phyloP scores from a whole-genome alignment of 2,113 vertebrate genomes.

The Spermophilus dauricus region DNA sequence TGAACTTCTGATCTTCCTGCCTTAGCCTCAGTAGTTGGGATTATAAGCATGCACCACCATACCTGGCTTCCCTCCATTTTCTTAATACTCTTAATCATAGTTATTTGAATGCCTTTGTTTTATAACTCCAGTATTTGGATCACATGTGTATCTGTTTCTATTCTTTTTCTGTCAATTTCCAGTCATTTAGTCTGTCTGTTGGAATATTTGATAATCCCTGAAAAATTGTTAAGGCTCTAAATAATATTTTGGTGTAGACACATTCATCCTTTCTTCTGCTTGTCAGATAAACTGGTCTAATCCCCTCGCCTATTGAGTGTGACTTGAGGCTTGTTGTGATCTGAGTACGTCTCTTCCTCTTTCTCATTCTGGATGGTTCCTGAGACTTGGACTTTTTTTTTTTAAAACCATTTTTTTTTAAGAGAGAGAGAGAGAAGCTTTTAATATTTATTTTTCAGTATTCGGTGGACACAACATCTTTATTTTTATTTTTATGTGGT shows the following conservation, averaged over 20 bases:
- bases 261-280: background rate
- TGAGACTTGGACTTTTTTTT: background rate
- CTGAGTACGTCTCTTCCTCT: background rate
- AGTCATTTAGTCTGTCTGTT: background rate
- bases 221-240: background rate
- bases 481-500: no score
- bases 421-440: no score
- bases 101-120: background rate
- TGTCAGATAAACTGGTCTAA: background rate
- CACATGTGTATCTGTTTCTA: background rate
- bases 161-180: background rate
- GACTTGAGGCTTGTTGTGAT: background rate
- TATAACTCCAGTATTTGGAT: background rate
- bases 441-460: no score
- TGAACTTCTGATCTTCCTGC: no score
- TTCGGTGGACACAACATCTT: no score
- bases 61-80: background rate
- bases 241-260: background rate
- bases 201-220: constrained; percentile 30
- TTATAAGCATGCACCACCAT: no score
- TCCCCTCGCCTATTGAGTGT: background rate
- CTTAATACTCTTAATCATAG: no score
- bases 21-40: no score
- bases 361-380: background rate
- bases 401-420: no score